Conservation (phyloP, 1,140 invertebrate genomes). For the Nephotettix cincticeps region DNA sequence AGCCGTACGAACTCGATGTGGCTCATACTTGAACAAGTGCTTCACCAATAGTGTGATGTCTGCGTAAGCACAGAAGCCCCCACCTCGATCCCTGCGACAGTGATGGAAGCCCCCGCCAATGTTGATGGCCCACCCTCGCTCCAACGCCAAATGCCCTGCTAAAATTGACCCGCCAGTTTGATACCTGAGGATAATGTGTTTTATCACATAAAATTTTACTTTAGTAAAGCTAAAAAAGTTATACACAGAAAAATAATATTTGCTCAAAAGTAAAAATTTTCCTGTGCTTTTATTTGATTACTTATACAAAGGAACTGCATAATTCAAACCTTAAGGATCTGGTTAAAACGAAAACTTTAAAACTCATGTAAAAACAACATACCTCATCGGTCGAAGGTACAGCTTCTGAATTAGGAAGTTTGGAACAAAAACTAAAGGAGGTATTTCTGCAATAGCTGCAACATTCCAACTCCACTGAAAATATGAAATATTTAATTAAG, state of each 20-base stretch:
- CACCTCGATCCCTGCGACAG: slow-evolving; percentile 68
- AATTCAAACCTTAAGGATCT: no score
- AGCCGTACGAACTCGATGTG: slow-evolving; percentile 58
- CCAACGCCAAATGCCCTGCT: slow-evolving; percentile 75
- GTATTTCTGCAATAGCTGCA: slow-evolving; percentile 76
- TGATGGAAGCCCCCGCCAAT: slow-evolving; percentile 90
- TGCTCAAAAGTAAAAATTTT: no score
- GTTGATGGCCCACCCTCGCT: slow-evolving; percentile 84
- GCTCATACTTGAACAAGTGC: slow-evolving; percentile 61
- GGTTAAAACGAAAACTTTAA: no score
- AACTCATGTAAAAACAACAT: slow-evolving; percentile 18
- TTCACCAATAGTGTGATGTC: slow-evolving; percentile 79
- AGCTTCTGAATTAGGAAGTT: slow-evolving; percentile 73
- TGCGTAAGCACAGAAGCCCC: slow-evolving; percentile 87
- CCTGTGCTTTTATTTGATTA: no score
- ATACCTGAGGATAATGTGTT: slow-evolving; percentile 55
- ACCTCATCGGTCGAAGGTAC: slow-evolving; percentile 75
- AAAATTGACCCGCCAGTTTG: slow-evolving; percentile 83
- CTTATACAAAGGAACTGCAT: no score
- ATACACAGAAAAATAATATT: no score
- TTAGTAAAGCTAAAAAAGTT: no score
- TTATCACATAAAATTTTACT: no score
- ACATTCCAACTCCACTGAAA: slow-evolving; percentile 76
- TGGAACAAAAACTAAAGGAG: slow-evolving; percentile 69
- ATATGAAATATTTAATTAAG: slow-evolving; percentile 40